Evolutionary conservation across 2,888 invertebrate species (phyloP).

Genomic region (Gonocerus acuteangulatus): DNA sequence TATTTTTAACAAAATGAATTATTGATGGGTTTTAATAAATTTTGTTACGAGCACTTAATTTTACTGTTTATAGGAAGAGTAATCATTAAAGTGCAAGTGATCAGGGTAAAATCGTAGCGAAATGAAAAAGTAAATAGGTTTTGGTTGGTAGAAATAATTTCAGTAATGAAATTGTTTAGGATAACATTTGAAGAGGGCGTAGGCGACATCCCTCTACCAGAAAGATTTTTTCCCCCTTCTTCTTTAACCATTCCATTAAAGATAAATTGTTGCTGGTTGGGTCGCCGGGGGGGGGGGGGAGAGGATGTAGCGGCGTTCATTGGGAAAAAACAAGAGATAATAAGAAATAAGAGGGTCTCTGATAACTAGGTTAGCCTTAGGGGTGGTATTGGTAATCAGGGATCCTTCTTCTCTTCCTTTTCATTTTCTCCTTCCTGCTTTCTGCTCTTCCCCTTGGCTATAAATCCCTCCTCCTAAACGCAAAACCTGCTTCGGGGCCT

Average conservation of each 20-base stretch:
- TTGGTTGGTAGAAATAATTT: neutral
- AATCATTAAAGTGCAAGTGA: no score
- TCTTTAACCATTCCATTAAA: neutral
- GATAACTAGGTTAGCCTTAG: conserved; percentile 19
- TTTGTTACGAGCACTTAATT: no score
- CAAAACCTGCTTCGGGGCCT: conserved; percentile 36
- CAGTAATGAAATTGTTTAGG: neutral
- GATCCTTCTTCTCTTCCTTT: conserved; percentile 16
- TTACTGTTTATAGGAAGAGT: no score
- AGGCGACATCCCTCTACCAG: neutral
- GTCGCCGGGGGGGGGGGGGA: neutral
- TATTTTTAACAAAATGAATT: no score
- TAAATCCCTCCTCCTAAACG: conserved; percentile 29
- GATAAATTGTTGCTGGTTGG: neutral
- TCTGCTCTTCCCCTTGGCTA: neutral
- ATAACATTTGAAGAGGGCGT: neutral
- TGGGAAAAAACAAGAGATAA: conserved; percentile 16
- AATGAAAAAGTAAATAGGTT: no score
- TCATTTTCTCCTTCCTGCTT: conserved; percentile 14
- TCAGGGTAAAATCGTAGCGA: no score
- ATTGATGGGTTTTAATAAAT: no score
- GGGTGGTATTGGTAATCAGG: conserved; percentile 21
- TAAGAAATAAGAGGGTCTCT: conserved; percentile 9
- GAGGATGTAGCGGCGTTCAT: neutral
- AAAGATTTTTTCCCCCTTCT: neutral